phyloP scores from a whole-genome alignment of 2,888 invertebrate species.

The Drosophila picticornis region DNA sequence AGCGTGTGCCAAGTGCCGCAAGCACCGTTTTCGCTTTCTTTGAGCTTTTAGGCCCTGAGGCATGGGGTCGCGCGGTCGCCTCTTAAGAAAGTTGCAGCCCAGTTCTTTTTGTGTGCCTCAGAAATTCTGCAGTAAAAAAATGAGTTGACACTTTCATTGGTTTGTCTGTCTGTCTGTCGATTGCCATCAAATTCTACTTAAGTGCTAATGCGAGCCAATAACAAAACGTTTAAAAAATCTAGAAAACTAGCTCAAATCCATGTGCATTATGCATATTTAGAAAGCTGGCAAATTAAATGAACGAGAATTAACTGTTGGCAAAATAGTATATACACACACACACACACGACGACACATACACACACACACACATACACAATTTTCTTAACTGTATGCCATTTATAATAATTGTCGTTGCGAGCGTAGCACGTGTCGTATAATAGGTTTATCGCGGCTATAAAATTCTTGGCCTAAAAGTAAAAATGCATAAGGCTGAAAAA shows the following conservation, averaged over 20 bases:
- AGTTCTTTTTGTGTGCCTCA: conserved; percentile 32
- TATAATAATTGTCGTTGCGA: conserved; percentile 30
- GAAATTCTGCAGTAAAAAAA: conserved; percentile 36
- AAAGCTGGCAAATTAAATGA: conserved; percentile 70
- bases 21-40: conserved; percentile 70
- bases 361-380: neutral
- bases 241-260: conserved; percentile 71
- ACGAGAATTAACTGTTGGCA: conserved; percentile 47
- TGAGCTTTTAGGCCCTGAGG: conserved; percentile 30
- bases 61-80: conserved; percentile 11
- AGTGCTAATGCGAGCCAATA: conserved; percentile 72
- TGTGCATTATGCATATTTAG: conserved; percentile 48
- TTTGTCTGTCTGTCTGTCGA: conserved; percentile 27
- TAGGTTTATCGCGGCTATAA: conserved; percentile 49
- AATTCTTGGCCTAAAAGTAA: conserved; percentile 71
- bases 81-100: conserved; percentile 58
- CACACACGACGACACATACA: too few relatives aligned
- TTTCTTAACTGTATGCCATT: conserved; percentile 59
- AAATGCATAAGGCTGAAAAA: conserved; percentile 66
- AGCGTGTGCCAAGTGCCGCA: conserved; percentile 55
- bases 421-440: conserved; percentile 64
- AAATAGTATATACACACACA: conserved; percentile 26
- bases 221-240: conserved; percentile 71
- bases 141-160: conserved; percentile 62
- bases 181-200: conserved; percentile 77